These are phyloP conservation scores for Bovichtus diacanthus DNA, from an alignment of 2,797 vertebrate genomes.

Conservation along the genomic window DNA sequence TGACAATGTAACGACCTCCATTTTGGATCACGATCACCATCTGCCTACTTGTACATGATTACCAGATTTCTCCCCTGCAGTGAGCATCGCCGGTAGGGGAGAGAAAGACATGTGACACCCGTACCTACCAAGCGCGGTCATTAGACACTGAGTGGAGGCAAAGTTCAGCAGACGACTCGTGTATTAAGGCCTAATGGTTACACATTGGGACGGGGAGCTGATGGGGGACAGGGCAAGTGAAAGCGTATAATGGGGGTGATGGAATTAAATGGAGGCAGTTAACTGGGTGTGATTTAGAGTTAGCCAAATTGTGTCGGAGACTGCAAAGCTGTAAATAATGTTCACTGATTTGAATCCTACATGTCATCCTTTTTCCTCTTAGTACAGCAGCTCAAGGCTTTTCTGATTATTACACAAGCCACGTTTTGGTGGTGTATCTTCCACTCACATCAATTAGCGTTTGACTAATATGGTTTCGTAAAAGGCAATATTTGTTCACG, in stretches of 20 bases:
- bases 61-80: conserved; percentile 57
- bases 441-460: background rate
- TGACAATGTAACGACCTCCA: conserved; percentile 59
- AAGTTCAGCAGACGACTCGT: conserved; percentile 68
- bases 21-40: conserved; percentile 44
- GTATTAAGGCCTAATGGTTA: conserved; percentile 56
- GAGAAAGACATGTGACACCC: conserved; percentile 60
- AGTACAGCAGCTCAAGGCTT: conserved; percentile 1
- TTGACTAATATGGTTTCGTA: conserved; percentile 3
- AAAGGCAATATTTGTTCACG: conserved; percentile 13
- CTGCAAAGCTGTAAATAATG: conserved; percentile 44
- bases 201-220: conserved; percentile 50
- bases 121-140: conserved; percentile 56
- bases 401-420: conserved; percentile 1
- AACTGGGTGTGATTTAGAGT: conserved; percentile 36
- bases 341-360: conserved; percentile 12
- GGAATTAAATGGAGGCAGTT: conserved; percentile 63
- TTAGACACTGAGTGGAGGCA: conserved; percentile 71
- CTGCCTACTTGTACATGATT: conserved; percentile 67
- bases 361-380: conserved; percentile 8
- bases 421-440: background rate
- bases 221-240: conserved; percentile 21
- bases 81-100: conserved; percentile 34
- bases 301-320: conserved; percentile 30
- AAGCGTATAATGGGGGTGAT: conserved; percentile 32